Percentiles rank a stretch among this genome's conserved stretches.
Evolutionary conservation across 2,113 vertebrate species (phyloP).

Genomic region (Nibea coibor): DNA sequence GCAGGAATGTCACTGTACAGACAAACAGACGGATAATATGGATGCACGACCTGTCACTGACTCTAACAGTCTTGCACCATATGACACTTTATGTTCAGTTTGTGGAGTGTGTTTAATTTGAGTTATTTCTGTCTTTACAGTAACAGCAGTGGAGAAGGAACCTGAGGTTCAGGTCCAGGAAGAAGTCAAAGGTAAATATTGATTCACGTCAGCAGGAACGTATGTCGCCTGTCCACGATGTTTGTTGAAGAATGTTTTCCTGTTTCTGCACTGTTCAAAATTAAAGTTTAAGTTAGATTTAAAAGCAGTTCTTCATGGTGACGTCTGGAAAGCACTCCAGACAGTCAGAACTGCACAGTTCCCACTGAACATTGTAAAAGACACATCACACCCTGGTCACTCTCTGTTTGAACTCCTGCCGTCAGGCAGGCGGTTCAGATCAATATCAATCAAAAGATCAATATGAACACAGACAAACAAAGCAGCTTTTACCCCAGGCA

Average conservation of each 20-base stretch:
- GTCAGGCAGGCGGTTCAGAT: no score
- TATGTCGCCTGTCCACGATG: not conserved
- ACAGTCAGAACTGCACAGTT: no score
- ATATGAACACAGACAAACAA: no score
- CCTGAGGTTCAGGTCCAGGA: conserved; percentile 77
- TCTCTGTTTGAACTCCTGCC: no score
- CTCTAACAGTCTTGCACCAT: conserved; percentile 62
- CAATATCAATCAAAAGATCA: no score
- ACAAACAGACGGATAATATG: conserved; percentile 27
- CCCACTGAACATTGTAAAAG: no score
- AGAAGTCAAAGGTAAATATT: conserved; percentile 90
- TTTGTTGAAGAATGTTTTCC: not conserved
- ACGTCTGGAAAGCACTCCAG: no score
- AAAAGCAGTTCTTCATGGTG: no score
- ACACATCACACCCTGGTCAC: no score
- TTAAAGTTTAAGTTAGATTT: no score
- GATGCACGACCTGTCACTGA: conserved; percentile 69
- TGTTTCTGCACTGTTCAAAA: not conserved
- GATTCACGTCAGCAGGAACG: not conserved
- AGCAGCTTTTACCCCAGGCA: no score
- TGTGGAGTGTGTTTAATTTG: conserved; percentile 2
- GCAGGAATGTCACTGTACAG: conserved; percentile 34
- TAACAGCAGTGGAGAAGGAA: conserved; percentile 81
- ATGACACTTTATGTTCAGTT: conserved; percentile 14
- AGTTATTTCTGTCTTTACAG: conserved; percentile 81